These are phyloP conservation scores for Gobio occitaniae DNA, from an alignment of 2,797 vertebrate species.

Conservation along the genomic window DNA sequence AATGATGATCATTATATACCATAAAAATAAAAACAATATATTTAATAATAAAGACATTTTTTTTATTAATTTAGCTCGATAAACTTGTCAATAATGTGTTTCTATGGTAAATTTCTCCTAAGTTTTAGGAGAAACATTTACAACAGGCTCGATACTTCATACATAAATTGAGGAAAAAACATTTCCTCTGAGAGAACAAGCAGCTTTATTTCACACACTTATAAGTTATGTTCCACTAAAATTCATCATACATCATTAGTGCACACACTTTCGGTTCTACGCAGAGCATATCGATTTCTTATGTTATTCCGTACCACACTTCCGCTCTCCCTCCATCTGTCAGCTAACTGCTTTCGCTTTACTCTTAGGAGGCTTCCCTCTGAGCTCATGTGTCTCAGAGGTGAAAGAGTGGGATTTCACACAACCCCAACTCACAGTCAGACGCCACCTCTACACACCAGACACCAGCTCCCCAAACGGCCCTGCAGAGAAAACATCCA, in stretches of 20 bases:
- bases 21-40: no score
- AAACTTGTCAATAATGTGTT: no score
- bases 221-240: background rate
- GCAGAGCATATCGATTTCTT: background rate
- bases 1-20: no score
- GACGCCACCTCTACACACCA: background rate
- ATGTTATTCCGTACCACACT: background rate
- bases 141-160: background rate
- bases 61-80: no score
- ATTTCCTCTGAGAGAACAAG: background rate
- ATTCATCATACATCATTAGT: background rate
- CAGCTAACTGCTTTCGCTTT: background rate
- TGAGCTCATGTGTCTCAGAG: constrained; percentile 30
- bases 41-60: no score
- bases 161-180: background rate
- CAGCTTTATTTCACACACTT: background rate
- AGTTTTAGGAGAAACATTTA: background rate
- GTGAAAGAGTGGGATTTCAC: constrained; percentile 40
- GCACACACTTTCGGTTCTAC: background rate
- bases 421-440: constrained; percentile 28
- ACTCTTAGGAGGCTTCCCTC: constrained; percentile 18
- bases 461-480: constrained; percentile 5
- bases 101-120: no score
- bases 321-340: constrained; percentile 6
- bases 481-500: background rate